Conservation (phyloP, 2,888 invertebrate genomes). For the Patella depressa region DNA sequence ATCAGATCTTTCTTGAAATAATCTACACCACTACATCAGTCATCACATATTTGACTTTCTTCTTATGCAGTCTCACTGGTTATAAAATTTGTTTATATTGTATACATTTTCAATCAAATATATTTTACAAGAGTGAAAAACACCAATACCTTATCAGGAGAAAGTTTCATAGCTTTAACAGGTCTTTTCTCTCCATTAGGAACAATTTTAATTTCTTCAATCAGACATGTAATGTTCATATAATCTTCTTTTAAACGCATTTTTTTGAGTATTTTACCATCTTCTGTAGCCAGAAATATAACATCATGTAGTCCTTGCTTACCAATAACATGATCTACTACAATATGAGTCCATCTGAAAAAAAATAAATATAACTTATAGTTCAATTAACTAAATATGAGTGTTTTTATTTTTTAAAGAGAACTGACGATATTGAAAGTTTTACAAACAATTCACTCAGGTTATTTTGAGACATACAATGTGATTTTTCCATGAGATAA, state of each 20-base stretch:
- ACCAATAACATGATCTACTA: constrained; percentile 84
- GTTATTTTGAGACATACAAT: no score
- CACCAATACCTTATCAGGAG: constrained; percentile 73
- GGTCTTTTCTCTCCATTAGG: constrained; percentile 74
- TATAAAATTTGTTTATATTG: no score
- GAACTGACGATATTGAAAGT: not conserved
- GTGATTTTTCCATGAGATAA: no score
- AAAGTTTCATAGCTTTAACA: constrained; percentile 82
- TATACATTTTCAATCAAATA: not conserved
- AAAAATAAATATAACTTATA: not conserved
- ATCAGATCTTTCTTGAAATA: no score
- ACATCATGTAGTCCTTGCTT: constrained; percentile 82
- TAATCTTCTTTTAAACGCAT: constrained; percentile 80
- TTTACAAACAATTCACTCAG: no score
- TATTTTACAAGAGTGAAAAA: not conserved
- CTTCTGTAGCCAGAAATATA: constrained; percentile 84
- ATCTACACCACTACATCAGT: no score
- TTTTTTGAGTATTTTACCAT: constrained; percentile 85
- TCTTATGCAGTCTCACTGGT: no score
- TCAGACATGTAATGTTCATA: constrained; percentile 82
- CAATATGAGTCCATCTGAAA: constrained; percentile 74
- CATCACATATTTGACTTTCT: no score
- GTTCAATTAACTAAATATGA: not conserved
- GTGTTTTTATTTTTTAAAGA: not conserved
- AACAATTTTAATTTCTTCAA: constrained; percentile 84